Evolutionary conservation across 2,888 invertebrate species (phyloP), one percentile per base, ranked within the genome.

Genomic region (Pasiphila rectangulata): DNA sequence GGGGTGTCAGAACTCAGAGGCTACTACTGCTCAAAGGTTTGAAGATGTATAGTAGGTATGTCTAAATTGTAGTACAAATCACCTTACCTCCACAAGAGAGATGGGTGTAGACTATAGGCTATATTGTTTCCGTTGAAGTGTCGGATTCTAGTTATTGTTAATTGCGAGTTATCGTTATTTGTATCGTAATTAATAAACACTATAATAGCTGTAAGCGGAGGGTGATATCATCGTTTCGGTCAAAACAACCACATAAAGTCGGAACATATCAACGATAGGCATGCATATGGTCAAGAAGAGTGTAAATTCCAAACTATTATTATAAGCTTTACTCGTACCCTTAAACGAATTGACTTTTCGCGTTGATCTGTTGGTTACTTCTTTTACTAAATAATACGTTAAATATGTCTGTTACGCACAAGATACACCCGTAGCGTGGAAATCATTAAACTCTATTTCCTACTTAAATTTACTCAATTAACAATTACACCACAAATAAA

Each of bases 181-280:
- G 41, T 46, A 29, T 25, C 37, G 46, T 29, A 47, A 56, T 57
- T 42, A 59, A 10, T 13, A 51, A 56, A 17, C 7, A 52, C 42
- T 46, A 54, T 56, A 41, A 55, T 51, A 44, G 13, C 45, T 37
- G 51, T 56, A 37, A 37, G 19, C 29, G 38, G 39, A 42, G 46
- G 20, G 56, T 69, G 69, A 67, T 61, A 63, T 72, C 69, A 67
- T 46, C 36, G 20, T 19, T 32, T 60, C 36, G 30, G 46, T 44
- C 37, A 39, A 44, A 39, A 21, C 35, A 49, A 32, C 15, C 19
- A 20, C 15, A 27, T 12, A n/a, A n/a, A n/a, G n/a, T n/a, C n/a
- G n/a, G n/a, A n/a, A n/a, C n/a, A n/a, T n/a, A n/a, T n/a, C n/a
- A n/a, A n/a, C n/a, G n/a, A n/a, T n/a, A n/a, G n/a, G n/a, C n/a